Conservation (phyloP, 2,113 vertebrate species). For the Chlamydotis undulata region DNA sequence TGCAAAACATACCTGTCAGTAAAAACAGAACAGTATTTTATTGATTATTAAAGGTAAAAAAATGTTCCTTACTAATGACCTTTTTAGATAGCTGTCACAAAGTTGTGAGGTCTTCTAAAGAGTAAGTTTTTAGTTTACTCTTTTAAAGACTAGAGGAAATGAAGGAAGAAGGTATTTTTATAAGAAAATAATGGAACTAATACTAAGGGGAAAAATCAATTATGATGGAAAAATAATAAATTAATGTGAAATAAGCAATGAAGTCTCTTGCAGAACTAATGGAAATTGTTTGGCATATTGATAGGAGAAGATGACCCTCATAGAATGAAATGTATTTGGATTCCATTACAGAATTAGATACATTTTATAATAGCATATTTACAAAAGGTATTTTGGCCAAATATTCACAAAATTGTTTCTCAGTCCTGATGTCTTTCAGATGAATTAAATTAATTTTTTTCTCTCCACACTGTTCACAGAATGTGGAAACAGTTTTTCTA, state of each 20-base stretch:
- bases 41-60: neutral
- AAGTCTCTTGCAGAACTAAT: neutral
- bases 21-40: neutral
- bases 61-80: neutral
- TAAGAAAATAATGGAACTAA: neutral
- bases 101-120: neutral
- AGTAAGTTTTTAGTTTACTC: neutral
- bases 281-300: neutral
- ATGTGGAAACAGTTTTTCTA: constrained; percentile 25
- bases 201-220: neutral
- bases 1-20: neutral
- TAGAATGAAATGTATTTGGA: neutral
- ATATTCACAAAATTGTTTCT: constrained; percentile 28
- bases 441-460: constrained; percentile 19
- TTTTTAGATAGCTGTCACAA: neutral
- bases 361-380: constrained; percentile 14
- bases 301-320: neutral
- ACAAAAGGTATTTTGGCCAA: neutral
- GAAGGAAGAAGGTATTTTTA: neutral
- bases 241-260: neutral
- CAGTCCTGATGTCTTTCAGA: neutral
- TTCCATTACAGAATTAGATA: neutral
- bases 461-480: neutral
- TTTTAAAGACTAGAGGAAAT: neutral
- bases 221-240: neutral